Conservation (phyloP, 2,888 invertebrate genomes). For the Ophioninae sp. region DNA sequence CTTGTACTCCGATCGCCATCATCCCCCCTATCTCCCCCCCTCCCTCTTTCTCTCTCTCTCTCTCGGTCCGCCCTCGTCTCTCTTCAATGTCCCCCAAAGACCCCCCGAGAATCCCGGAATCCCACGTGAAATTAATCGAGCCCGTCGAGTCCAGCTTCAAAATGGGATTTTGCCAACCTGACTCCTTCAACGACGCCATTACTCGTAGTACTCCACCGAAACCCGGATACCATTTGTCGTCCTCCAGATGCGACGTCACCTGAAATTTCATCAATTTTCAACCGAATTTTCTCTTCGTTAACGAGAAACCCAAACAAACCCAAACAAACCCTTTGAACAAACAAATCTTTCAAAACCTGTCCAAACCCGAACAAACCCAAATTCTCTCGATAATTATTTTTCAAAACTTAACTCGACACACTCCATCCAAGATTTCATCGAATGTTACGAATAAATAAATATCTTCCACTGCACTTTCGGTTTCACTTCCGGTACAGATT, state of each 20-base stretch:
- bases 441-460: too few species aligned
- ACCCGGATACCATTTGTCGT: constrained; percentile 84
- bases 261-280: constrained; percentile 58
- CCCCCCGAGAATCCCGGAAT: constrained; percentile 6
- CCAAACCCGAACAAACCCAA: background rate
- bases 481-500: too few species aligned
- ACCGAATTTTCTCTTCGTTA: constrained; percentile 14
- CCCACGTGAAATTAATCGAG: constrained; percentile 55
- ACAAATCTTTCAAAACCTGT: too few species aligned
- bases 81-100: background rate
- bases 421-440: too few species aligned
- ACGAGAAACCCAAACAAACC: background rate
- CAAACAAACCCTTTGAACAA: background rate
- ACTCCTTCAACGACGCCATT: constrained; percentile 77
- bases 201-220: constrained; percentile 82
- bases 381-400: too few species aligned
- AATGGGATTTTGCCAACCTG: constrained; percentile 70
- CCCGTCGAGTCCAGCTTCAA: constrained; percentile 42
- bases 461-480: too few species aligned
- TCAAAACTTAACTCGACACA: too few species aligned
- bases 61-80: too few species aligned
- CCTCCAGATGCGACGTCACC: constrained; percentile 83
- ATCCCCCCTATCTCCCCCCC: background rate
- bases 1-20: too few species aligned
- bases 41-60: too few species aligned